Conservation (phyloP, 2,888 invertebrate genomes). For the Notodromas monacha region DNA sequence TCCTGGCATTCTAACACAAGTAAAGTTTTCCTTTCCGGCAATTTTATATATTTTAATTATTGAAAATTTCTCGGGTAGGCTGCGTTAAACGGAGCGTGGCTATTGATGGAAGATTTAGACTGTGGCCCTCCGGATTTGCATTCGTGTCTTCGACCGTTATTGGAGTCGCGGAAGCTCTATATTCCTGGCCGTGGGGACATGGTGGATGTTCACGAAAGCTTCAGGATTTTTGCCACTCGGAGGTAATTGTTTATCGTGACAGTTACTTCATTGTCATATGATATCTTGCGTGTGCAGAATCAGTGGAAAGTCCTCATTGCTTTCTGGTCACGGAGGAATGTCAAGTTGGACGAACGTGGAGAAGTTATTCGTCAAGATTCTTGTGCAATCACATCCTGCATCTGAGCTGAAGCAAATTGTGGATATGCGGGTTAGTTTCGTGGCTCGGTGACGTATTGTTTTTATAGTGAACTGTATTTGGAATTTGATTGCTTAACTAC, state of each 20-base stretch:
- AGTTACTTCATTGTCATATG: no score
- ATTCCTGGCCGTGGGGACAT: slow-evolving; percentile 64
- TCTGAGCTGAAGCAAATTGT: no score
- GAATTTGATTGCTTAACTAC: no score
- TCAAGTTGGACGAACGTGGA: neutral
- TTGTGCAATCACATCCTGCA: no score
- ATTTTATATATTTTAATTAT: slow-evolving; percentile 9
- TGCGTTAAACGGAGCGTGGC: slow-evolving; percentile 52
- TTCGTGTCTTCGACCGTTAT: slow-evolving; percentile 44
- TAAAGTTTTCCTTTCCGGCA: slow-evolving; percentile 15
- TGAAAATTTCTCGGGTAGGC: slow-evolving; percentile 23
- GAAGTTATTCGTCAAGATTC: no score
- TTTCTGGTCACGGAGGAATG: no score
- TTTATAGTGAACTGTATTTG: no score
- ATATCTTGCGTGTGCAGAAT: no score
- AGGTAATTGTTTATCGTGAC: no score
- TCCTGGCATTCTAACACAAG: slow-evolving; percentile 51
- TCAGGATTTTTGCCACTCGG: slow-evolving; percentile 71
- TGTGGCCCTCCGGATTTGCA: slow-evolving; percentile 71
- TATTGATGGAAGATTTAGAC: slow-evolving; percentile 80
- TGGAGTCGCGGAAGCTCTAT: slow-evolving; percentile 44
- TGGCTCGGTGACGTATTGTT: no score
- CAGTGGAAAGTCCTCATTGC: no score
- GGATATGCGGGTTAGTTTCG: no score
- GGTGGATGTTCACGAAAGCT: slow-evolving; percentile 43